Evolutionary conservation across 2,888 invertebrate genomes (phyloP), one percentile per base, ranked within the genome.

Genomic region (Polydrusus pterygomalis): DNA sequence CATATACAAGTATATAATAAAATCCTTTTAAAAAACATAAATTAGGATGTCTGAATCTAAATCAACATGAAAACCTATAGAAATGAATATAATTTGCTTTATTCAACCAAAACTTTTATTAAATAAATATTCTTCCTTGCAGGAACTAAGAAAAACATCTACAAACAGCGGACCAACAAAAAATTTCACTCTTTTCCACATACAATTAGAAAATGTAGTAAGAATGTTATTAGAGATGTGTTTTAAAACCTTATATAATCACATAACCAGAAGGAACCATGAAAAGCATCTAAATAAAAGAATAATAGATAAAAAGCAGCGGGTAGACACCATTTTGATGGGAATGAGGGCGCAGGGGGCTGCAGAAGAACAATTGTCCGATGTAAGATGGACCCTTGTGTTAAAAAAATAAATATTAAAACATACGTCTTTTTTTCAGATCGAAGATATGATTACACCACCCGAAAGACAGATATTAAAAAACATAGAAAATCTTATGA

Each of bases 381-480:
- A 97, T 88, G 95, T 96, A 84, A 86, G 88, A 85, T 15, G 38
- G 54, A 9, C 38, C 17, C 60, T 70, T 5, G n/a, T n/a, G n/a
- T n/a, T n/a, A n/a, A 25, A 25, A 25, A 25, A 25, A 25, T 3
- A 15, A 11, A 5, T 64, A 54, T 34, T 34, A 34, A 34, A 34
- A 8, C 34, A 9, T 1, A 34, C n/a, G n/a, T 10, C 8, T 34
- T 79, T 77, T 81, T 88, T 89, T 54, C 86, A 94, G 94, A 93
- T 96, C 77, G 93, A 94, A 84, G 96, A 96, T 85, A 94, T 96
- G 82, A 91, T 97, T 73, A 96, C 97, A 0, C 96, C 96, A 0
- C 94, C 96, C 0, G 97, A 97, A 85, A 90, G 92, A 69, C 91
- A 93, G 74, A 91, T 95, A 34, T 89, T 97, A 0, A 91, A 91